Conservation (phyloP, 2,888 invertebrate species). For the Hoplodrina blanda region DNA sequence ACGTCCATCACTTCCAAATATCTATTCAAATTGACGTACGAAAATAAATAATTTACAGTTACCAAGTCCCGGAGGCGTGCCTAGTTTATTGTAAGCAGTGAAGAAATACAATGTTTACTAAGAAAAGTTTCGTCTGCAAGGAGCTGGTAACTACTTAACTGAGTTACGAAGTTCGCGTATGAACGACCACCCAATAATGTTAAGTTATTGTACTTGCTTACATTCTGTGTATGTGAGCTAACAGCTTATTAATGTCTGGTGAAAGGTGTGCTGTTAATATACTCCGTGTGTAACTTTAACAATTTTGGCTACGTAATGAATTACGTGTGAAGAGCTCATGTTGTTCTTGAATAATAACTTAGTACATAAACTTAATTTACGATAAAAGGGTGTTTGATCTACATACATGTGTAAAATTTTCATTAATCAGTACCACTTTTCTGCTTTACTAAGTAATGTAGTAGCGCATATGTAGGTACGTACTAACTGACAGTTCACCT, state of each 20-base stretch:
- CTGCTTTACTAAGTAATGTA: not conserved
- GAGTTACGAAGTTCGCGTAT: slow-evolving; percentile 64
- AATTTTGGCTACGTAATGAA: slow-evolving; percentile 37
- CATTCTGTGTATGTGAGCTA: slow-evolving; percentile 41
- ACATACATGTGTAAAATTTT: not conserved
- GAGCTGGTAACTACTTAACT: slow-evolving; percentile 60
- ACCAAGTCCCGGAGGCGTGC: not conserved
- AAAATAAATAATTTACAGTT: slow-evolving; percentile 7
- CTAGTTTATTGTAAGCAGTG: slow-evolving; percentile 30
- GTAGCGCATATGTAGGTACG: not conserved
- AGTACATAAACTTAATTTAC: not conserved
- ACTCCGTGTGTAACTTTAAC: slow-evolving; percentile 39
- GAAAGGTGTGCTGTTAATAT: slow-evolving; percentile 36
- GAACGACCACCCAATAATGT: slow-evolving; percentile 58
- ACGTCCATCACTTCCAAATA: slow-evolving; percentile 12
- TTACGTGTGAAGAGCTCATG: slow-evolving; percentile 3
- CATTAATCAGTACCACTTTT: not conserved
- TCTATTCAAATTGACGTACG: slow-evolving; percentile 4
- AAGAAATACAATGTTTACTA: slow-evolving; percentile 62
- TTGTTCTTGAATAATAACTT: slow-evolving; percentile 15
- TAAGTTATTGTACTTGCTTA: slow-evolving; percentile 60
- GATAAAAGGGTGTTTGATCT: not conserved
- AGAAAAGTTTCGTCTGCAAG: slow-evolving; percentile 63
- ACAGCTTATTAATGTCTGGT: slow-evolving; percentile 44
- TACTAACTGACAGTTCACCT: not conserved